A percentile compares a stretch with the other conserved stretches of the same genome.
These are phyloP conservation scores for Orussus abietinus DNA, from an alignment of 1,140 invertebrate genomes.

Conservation along the genomic window DNA sequence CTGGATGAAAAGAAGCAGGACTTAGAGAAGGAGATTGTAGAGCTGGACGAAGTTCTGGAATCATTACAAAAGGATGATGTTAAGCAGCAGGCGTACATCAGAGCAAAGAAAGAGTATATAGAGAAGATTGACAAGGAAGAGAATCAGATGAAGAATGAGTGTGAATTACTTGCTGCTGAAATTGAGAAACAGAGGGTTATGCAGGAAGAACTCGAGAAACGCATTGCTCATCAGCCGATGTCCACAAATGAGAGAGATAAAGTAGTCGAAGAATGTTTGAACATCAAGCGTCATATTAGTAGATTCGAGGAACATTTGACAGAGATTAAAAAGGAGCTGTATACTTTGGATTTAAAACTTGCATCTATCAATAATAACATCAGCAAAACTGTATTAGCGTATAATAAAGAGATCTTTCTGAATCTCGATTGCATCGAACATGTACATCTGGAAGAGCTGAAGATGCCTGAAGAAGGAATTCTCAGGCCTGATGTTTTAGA, in stretches of 20 bases:
- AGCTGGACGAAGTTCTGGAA: slow-evolving; percentile 16
- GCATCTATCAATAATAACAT: slow-evolving; percentile 28
- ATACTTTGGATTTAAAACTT: slow-evolving; percentile 33
- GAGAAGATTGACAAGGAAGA: slow-evolving; percentile 19
- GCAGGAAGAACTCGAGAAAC: slow-evolving; percentile 21
- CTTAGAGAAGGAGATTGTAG: slow-evolving; percentile 18
- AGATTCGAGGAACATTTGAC: slow-evolving; percentile 33
- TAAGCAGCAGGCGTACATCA: slow-evolving; percentile 17
- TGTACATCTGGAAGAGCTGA: slow-evolving; percentile 27
- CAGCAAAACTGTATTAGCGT: slow-evolving; percentile 29
- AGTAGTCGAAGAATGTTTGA: slow-evolving; percentile 27
- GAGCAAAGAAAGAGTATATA: slow-evolving; percentile 19
- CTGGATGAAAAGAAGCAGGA: slow-evolving; percentile 15
- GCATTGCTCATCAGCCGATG: slow-evolving; percentile 34
- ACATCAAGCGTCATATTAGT: slow-evolving; percentile 27
- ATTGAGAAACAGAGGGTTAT: slow-evolving; percentile 16
- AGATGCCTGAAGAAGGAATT: slow-evolving; percentile 33
- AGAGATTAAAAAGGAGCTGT: slow-evolving; percentile 38
- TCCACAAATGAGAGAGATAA: slow-evolving; percentile 27
- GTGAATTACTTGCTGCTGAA: slow-evolving; percentile 13
- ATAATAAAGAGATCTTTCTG: slow-evolving; percentile 36
- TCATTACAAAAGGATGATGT: slow-evolving; percentile 17
- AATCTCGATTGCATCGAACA: slow-evolving; percentile 18
- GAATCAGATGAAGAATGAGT: slow-evolving; percentile 24
- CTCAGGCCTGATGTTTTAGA: slow-evolving; percentile 23